Evolutionary conservation across 2,797 vertebrate genomes (phyloP).

Genomic region (Sternarchorhynchus goeldii): DNA sequence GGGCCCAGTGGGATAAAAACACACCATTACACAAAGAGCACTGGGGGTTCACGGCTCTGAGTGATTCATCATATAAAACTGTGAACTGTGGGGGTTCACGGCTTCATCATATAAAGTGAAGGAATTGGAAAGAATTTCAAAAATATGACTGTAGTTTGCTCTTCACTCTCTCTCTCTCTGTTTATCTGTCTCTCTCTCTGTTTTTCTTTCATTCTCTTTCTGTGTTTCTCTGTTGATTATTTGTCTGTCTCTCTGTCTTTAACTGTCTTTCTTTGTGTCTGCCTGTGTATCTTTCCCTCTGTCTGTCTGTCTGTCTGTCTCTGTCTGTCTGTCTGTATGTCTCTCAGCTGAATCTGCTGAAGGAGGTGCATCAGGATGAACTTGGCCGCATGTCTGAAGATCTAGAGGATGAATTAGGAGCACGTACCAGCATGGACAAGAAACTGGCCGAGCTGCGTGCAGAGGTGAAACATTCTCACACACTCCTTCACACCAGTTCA

Average conservation of each 20-base stretch:
- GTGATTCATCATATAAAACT: no score
- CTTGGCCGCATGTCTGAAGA: conserved; percentile 95
- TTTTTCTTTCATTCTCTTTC: background rate
- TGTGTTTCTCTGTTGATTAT: no score
- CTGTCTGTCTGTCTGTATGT: background rate
- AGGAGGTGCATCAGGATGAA: conserved; percentile 94
- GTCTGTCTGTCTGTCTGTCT: background rate
- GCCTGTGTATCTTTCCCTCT: no score
- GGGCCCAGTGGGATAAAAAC: background rate
- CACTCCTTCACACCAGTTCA: background rate
- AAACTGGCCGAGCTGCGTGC: conserved; percentile 91
- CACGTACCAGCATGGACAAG: conserved; percentile 95
- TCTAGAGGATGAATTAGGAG: conserved; percentile 92
- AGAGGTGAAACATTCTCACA: conserved; percentile 76
- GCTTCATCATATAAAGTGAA: background rate
- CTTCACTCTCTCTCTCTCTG: background rate
- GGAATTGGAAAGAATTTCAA: background rate
- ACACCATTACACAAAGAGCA: background rate
- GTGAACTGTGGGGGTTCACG: background rate
- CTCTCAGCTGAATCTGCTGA: conserved; percentile 88
- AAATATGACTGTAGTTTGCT: background rate
- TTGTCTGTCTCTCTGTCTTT: background rate
- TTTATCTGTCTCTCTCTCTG: background rate
- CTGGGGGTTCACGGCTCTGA: background rate
- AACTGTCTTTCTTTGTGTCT: background rate